Evolutionary conservation across 1,140 invertebrate species (phyloP).

Genomic region (Goniozus legneri): DNA sequence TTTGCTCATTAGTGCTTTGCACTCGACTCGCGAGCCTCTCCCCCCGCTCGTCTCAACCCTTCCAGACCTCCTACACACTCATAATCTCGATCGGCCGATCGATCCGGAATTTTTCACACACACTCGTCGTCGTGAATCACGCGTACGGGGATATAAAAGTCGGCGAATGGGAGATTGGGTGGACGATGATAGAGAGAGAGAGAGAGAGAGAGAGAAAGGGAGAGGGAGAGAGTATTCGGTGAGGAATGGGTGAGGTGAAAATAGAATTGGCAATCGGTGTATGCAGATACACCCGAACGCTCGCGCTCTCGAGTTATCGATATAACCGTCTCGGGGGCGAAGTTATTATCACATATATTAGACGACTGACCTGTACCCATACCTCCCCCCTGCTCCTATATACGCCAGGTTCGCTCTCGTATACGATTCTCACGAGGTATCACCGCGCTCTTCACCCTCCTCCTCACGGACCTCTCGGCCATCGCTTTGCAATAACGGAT

Average conservation of each 20-base stretch:
- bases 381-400: slow-evolving; percentile 12
- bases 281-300: slow-evolving; percentile 43
- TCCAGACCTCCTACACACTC: background rate
- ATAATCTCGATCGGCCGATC: too few species aligned
- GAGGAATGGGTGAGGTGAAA: too few species aligned
- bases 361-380: slow-evolving; percentile 34
- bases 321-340: slow-evolving; percentile 34
- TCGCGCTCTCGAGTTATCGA: slow-evolving; percentile 23
- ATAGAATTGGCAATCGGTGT: slow-evolving; percentile 33
- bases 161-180: background rate
- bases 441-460: background rate
- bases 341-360: slow-evolving; percentile 50
- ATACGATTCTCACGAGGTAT: too few species aligned
- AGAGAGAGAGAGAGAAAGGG: background rate
- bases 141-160: background rate
- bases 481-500: slow-evolving; percentile 31
- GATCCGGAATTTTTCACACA: background rate
- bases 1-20: slow-evolving; percentile 47
- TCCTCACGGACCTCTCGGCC: background rate
- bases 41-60: background rate
- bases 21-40: slow-evolving; percentile 18
- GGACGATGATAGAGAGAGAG: background rate
- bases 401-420: slow-evolving; percentile 7
- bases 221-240: slow-evolving; percentile 1
- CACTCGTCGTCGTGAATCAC: background rate